Evolutionary conservation across 2,797 vertebrate species (phyloP).

Genomic region (Muraenolepis orangiensis): DNA sequence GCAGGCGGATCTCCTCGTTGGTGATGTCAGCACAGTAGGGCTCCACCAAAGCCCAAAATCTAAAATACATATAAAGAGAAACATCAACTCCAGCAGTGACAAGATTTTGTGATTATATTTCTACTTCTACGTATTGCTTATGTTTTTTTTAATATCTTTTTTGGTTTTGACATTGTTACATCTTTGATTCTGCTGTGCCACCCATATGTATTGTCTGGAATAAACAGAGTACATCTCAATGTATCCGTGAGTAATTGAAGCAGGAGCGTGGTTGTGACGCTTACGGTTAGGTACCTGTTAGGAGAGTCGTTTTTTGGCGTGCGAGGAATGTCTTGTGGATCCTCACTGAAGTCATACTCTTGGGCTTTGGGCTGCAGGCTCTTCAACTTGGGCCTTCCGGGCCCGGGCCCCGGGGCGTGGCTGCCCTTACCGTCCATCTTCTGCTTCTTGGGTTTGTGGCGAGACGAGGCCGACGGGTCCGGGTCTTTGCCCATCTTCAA

Average conservation of each 20-base stretch:
- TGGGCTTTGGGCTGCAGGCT: constrained; percentile 92
- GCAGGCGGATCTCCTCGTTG: constrained; percentile 89
- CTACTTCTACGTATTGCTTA: neutral
- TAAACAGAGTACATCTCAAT: neutral
- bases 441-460: constrained; percentile 96
- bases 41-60: constrained; percentile 97
- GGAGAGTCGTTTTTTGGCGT: constrained; percentile 97
- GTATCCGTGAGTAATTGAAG: neutral
- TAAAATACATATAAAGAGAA: constrained; percentile 41
- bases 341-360: constrained; percentile 96
- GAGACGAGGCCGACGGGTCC: constrained; percentile 84
- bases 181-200: neutral
- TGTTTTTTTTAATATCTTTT: too few relatives aligned
- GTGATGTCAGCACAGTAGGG: constrained; percentile 97
- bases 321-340: constrained; percentile 91
- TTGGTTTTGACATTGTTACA: too few relatives aligned
- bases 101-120: neutral
- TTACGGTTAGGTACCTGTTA: constrained; percentile 81
- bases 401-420: constrained; percentile 87
- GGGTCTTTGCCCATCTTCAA: constrained; percentile 90
- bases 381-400: constrained; percentile 92
- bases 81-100: too few relatives aligned
- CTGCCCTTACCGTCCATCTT: constrained; percentile 91
- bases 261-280: neutral
- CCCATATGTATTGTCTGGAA: neutral